Base-by-base conservation (phyloP, 23 tunicate genomes). In the Trididemnum nubilum region DNA sequence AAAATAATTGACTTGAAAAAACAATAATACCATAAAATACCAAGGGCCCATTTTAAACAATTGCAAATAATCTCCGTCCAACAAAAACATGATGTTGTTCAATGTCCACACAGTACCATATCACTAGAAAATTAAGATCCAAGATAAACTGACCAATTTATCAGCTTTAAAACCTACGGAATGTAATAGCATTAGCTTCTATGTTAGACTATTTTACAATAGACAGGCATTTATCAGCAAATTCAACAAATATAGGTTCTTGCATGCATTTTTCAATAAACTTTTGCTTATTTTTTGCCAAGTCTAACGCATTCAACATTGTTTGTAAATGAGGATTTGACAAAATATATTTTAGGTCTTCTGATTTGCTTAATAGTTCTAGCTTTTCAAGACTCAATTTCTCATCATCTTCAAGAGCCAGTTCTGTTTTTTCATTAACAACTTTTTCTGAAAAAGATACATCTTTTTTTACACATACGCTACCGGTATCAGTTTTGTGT, bases 241-340 rank as follows among this genome's bases (percentile, higher is more conserved):
- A 91, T 65, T 91, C 97, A 57, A 91, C 76, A 70, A 91, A 91
- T 5, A 91, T 86, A 5, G 90, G 91, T 60, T 91, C 97, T 25
- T 91, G 86, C 97, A 91, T 91, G 27, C 33, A 71, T 5, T 66
- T 58, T 22, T 77, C 87, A 37, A 91, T 77, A 0, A 28, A 2
- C 9, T 31, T 21, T 32, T 65, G 0, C 54, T 86, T 83, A 39
- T 86, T 30, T 33, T 34, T 35, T 30, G 64, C 18, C 25, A 19
- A 28, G 57, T 90, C 96, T 49, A 90, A 34, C 0, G 54, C 64
- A n/a, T 39, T 26, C 1, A 90, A 49, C 71, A 90, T 35, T 80
- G 44, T 75, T 65, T 83, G 35, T 1, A 90, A 63, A 77, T 85
- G 96, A 0, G 86, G 86, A 58, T 90, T 90, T 35, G 38, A 33